Conservation (phyloP, 53 echinoderm and acorn worm species). For the Zoroaster sp. region DNA sequence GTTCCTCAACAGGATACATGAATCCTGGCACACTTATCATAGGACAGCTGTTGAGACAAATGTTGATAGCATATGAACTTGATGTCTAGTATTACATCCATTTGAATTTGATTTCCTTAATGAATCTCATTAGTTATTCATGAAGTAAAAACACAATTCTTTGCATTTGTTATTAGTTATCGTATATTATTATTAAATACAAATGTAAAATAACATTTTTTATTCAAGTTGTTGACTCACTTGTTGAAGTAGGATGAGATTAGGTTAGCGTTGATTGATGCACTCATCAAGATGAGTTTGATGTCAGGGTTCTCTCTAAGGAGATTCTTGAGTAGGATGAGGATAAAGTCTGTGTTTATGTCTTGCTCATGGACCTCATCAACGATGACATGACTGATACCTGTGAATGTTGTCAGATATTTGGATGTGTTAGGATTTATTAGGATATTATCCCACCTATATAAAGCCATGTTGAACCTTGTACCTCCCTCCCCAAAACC, state of each 20-base stretch:
- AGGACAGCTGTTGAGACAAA: slow-evolving; percentile 77
- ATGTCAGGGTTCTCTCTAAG: slow-evolving; percentile 64
- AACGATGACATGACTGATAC: slow-evolving; percentile 89
- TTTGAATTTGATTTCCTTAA: background rate
- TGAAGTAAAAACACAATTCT: too few species aligned
- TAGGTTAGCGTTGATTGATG: slow-evolving; percentile 84
- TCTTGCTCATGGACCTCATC: slow-evolving; percentile 96
- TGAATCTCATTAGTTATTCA: background rate
- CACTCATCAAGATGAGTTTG: slow-evolving; percentile 87
- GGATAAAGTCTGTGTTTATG: slow-evolving; percentile 87
- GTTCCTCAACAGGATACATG: slow-evolving; percentile 87
- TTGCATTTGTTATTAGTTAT: too few species aligned
- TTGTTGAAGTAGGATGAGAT: slow-evolving; percentile 85
- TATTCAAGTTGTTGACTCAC: too few species aligned
- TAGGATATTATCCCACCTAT: too few species aligned
- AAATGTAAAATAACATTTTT: too few species aligned
- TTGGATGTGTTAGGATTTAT: too few species aligned
- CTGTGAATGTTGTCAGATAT: too few species aligned
- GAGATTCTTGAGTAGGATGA: slow-evolving; percentile 80
- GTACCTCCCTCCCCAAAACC: too few species aligned
- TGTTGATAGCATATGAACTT: too few species aligned
- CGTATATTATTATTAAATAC: too few species aligned
- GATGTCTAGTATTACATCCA: background rate
- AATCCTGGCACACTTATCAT: slow-evolving; percentile 85
- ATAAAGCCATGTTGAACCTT: too few species aligned